A percentile compares a stretch with the other conserved stretches of the same genome.
Conservation (phyloP, 92 coral and sea anemone species). For the Phymanthus crucifer region DNA sequence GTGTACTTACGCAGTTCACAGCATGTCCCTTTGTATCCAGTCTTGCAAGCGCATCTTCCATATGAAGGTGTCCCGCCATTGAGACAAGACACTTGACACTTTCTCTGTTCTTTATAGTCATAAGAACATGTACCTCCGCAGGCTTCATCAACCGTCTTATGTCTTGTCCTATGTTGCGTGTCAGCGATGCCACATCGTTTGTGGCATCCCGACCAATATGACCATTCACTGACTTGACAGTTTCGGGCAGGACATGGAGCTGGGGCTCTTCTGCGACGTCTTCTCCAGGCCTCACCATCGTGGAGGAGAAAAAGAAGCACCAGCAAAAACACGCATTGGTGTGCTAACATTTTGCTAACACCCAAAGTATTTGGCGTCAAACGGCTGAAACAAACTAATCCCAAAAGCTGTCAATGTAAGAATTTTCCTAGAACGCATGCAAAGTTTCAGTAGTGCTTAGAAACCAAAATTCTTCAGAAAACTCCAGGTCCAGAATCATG, state of each 20-base stretch:
- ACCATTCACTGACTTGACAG: slow-evolving; percentile 64
- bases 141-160: slow-evolving; percentile 25
- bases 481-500: too few species aligned
- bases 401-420: too few species aligned
- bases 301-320: background rate
- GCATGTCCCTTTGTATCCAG: slow-evolving; percentile 53
- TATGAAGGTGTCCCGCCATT: slow-evolving; percentile 30
- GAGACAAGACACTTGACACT: slow-evolving; percentile 44
- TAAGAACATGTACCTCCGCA: slow-evolving; percentile 55
- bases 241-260: slow-evolving; percentile 53
- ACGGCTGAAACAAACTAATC: too few species aligned
- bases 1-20: slow-evolving; percentile 49
- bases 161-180: slow-evolving; percentile 50
- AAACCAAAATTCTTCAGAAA: too few species aligned
- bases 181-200: slow-evolving; percentile 63
- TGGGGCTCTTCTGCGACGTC: slow-evolving; percentile 61
- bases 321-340: background rate
- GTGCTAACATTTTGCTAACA: background rate
- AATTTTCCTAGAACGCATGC: too few species aligned
- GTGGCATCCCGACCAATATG: slow-evolving; percentile 48
- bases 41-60: slow-evolving; percentile 47
- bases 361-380: too few species aligned
- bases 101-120: slow-evolving; percentile 14
- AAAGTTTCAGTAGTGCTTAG: too few species aligned
- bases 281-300: background rate